Conservation (phyloP, 2,888 invertebrate genomes). For the Oasisia sp. region DNA sequence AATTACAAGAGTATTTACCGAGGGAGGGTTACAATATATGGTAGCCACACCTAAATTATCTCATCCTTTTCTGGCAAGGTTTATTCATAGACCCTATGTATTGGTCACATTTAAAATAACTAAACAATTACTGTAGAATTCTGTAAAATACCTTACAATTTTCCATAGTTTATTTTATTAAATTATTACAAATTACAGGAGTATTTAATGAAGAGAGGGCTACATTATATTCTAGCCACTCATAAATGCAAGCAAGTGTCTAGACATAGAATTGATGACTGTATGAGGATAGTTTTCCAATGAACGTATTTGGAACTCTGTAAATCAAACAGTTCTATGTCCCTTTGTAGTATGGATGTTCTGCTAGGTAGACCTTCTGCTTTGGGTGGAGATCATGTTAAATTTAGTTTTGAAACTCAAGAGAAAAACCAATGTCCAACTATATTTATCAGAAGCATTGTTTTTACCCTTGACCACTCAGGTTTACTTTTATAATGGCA, state of each 20-base stretch:
- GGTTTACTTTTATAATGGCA: neutral
- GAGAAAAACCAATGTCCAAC: neutral
- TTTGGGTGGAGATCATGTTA: neutral
- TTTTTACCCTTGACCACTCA: neutral
- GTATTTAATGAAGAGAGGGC: neutral
- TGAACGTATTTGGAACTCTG: too few species aligned
- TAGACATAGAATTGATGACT: too few species aligned
- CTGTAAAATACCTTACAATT: neutral
- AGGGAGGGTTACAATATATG: neutral
- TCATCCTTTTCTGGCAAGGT: too few species aligned
- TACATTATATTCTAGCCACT: neutral
- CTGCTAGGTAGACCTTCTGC: too few species aligned
- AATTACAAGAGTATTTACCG: neutral
- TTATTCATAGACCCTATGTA: too few species aligned
- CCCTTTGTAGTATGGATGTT: too few species aligned
- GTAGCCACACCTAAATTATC: too few species aligned
- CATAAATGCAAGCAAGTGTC: too few species aligned
- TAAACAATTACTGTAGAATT: neutral
- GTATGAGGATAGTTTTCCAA: too few species aligned
- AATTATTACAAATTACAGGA: neutral
- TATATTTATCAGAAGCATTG: neutral
- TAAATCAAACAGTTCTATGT: too few species aligned
- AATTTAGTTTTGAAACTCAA: neutral
- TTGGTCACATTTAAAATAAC: too few species aligned
- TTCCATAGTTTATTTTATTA: neutral